These are phyloP conservation scores for Xestia xanthographa DNA, from an alignment of 2,888 invertebrate species.

Conservation along the genomic window DNA sequence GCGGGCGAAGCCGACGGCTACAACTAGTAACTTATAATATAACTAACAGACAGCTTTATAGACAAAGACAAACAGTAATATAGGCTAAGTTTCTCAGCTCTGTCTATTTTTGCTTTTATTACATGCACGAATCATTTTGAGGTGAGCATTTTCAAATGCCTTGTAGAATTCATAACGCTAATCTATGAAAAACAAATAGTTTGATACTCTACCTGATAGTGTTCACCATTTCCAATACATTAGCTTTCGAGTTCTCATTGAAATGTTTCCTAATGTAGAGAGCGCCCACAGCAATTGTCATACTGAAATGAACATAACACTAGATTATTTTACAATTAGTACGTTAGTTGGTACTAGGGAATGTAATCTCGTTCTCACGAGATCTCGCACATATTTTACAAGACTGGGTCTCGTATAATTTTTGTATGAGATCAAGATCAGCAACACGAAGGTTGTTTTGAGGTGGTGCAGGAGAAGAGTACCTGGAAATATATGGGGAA, in stretches of 20 bases:
- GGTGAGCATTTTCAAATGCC: background rate
- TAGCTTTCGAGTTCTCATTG: conserved; percentile 95
- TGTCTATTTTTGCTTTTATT: background rate
- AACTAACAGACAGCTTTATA: too few relatives aligned
- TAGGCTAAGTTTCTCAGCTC: background rate
- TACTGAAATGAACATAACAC: conserved; percentile 83
- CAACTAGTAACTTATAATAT: too few relatives aligned
- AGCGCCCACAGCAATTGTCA: conserved; percentile 95
- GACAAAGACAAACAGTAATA: too few relatives aligned
- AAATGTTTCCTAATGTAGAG: conserved; percentile 97
- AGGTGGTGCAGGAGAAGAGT: too few relatives aligned
- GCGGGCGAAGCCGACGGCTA: too few relatives aligned
- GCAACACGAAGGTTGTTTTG: too few relatives aligned
- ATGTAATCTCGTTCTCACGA: background rate
- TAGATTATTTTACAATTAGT: background rate
- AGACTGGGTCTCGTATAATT: background rate
- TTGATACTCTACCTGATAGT: conserved; percentile 92
- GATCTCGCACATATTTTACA: background rate
- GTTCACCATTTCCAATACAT: conserved; percentile 96
- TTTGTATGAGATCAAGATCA: background rate
- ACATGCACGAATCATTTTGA: background rate
- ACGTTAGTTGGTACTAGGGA: background rate
- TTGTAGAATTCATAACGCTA: background rate
- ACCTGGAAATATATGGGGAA: too few relatives aligned
- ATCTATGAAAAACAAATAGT: background rate